Conservation (phyloP, 2,888 invertebrate genomes). For the Eupithecia subfuscata region DNA sequence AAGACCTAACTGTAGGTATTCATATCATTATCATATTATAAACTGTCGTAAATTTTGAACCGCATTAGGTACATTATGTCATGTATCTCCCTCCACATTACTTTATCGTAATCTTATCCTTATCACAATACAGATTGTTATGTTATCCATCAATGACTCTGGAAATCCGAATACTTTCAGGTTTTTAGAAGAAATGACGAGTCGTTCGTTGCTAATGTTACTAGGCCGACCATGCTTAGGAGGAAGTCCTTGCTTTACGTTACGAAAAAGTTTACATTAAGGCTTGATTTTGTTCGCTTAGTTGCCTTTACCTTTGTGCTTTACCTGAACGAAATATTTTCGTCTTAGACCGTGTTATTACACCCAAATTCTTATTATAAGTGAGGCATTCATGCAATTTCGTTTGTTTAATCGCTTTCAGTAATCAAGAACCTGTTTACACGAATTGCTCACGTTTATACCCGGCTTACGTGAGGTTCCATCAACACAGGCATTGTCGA, state of each 20-base stretch:
- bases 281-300: slow-evolving; percentile 8
- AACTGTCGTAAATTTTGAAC: slow-evolving; percentile 32
- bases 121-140: slow-evolving; percentile 28
- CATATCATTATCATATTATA: too few species aligned
- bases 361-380: background rate
- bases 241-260: background rate
- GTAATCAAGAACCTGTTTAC: slow-evolving; percentile 34
- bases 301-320: slow-evolving; percentile 5
- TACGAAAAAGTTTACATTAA: slow-evolving; percentile 21
- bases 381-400: slow-evolving; percentile 8
- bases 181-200: background rate
- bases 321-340: background rate
- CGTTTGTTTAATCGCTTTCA: slow-evolving; percentile 17
- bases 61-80: slow-evolving; percentile 16
- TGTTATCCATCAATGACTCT: slow-evolving; percentile 43
- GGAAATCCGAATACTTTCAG: slow-evolving; percentile 44
- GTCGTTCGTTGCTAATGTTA: background rate
- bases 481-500: slow-evolving; percentile 48
- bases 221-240: background rate
- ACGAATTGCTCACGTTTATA: slow-evolving; percentile 33
- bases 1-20: too few species aligned
- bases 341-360: background rate
- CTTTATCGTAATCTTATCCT: slow-evolving; percentile 43
- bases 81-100: slow-evolving; percentile 12
- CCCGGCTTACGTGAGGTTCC: slow-evolving; percentile 34